Base-by-base conservation (phyloP, 1,140 invertebrate species). In the Colletes latitarsis region DNA sequence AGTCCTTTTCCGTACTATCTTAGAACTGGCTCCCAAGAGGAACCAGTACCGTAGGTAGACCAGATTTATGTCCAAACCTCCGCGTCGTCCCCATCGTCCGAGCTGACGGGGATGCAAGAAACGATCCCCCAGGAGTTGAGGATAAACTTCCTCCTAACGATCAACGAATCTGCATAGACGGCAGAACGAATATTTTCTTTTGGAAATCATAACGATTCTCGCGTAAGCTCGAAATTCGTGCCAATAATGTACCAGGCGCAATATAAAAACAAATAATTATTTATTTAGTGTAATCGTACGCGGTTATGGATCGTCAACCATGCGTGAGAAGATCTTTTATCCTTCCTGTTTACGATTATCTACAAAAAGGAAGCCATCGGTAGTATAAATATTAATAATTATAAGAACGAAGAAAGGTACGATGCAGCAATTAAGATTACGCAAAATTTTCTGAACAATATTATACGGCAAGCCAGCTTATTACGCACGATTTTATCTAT, bases 51-150 rank as follows among this genome's bases (percentile, higher is more conserved):
- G 86, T 84, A 89, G 90, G 90, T 89, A 89, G 90, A 86, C 89
- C 93, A 93, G 92, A 93, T 93, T 93, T 93, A 93, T 93, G 92
- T 93, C 92, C 90, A 93, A 93, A 93, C 93, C 90, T 93, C 89
- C 88, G 70, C 74, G 10, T 82, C 87, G 88, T 90, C 72, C 83
- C 72, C 73, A 71, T 43, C 86, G 85, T 89, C 84, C 88, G 76
- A 84, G 88, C 91, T 90, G 91, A 92, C 90, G 89, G 88, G 90
- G 91, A 90, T 89, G 88, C 88, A 90, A 87, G 88, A 90, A 88
- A 89, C 91, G 89, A 91, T 93, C 93, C 92, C 93, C 82, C 76
- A 92, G 92, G 92, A 93, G 87, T 84, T 84, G 75, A 84, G 81
- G 91, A 93, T 92, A 92, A 92, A 92, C 90, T 93, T 91, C 84